phyloP scores from a whole-genome alignment of 2,888 invertebrate genomes.

The Choristoneura rosaceana region DNA sequence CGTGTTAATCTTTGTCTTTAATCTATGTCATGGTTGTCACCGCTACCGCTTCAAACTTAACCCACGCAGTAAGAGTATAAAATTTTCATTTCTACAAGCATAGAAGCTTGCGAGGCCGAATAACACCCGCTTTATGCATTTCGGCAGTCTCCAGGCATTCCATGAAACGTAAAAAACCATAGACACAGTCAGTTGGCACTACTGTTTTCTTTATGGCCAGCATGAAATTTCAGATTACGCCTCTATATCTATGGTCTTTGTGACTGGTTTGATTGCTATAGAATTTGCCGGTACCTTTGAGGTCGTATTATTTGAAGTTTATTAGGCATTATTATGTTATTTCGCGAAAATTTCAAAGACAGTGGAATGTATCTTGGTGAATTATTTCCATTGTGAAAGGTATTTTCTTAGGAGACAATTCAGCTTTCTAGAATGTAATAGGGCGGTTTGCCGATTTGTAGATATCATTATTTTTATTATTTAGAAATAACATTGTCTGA shows the following conservation, averaged over 20 bases:
- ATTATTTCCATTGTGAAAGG: not conserved
- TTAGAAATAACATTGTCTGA: too few species aligned
- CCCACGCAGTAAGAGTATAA: conserved; percentile 53
- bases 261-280: not conserved
- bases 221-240: not conserved
- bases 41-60: conserved; percentile 28
- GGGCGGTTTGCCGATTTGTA: not conserved
- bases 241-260: conserved; percentile 1
- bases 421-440: not conserved
- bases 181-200: conserved; percentile 21
- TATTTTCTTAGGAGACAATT: not conserved
- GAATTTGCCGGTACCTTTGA: conserved; percentile 6
- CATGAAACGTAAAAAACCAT: conserved; percentile 37
- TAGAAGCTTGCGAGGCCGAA: conserved; percentile 58
- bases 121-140: conserved; percentile 75
- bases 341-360: not conserved
- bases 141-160: conserved; percentile 67
- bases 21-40: not conserved
- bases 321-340: not conserved
- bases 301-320: conserved; percentile 1
- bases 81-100: conserved; percentile 71
- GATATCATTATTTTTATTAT: not conserved
- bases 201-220: not conserved
- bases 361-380: not conserved
- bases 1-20: too few species aligned